These are phyloP conservation scores for Pteropus rufus DNA, from an alignment of 2,797 vertebrate species.

Conservation along the genomic window DNA sequence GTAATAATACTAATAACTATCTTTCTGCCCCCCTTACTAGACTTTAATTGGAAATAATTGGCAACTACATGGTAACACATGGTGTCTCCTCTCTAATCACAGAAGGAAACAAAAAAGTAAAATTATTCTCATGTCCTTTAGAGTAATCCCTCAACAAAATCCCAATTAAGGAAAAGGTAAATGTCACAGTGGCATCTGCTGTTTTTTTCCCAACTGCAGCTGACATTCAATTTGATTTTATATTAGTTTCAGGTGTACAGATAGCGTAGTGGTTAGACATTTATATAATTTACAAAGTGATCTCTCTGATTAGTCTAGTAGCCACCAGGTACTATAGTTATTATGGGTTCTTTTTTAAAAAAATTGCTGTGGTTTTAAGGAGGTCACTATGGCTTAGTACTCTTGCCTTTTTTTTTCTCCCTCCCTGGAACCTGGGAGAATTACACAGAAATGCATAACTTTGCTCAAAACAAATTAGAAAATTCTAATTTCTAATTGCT, in stretches of 20 bases:
- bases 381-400: not conserved
- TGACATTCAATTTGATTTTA: no score
- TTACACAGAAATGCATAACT: not conserved
- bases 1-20: not conserved
- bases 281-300: no score
- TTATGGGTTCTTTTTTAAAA: not conserved
- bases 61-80: not conserved
- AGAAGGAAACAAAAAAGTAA: not conserved
- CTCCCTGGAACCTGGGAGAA: not conserved
- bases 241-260: no score
- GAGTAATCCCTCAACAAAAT: not conserved
- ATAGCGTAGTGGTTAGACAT: no score
- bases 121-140: not conserved
- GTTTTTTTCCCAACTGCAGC: not conserved
- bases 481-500: not conserved
- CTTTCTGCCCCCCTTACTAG: not conserved
- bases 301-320: no score
- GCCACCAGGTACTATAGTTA: no score
- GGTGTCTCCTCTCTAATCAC: not conserved
- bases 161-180: not conserved
- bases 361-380: not conserved
- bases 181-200: not conserved
- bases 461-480: not conserved
- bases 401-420: not conserved
- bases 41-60: not conserved